Evolutionary conservation across 2,113 vertebrate genomes (phyloP).

Genomic region (Dermatemys mawii): DNA sequence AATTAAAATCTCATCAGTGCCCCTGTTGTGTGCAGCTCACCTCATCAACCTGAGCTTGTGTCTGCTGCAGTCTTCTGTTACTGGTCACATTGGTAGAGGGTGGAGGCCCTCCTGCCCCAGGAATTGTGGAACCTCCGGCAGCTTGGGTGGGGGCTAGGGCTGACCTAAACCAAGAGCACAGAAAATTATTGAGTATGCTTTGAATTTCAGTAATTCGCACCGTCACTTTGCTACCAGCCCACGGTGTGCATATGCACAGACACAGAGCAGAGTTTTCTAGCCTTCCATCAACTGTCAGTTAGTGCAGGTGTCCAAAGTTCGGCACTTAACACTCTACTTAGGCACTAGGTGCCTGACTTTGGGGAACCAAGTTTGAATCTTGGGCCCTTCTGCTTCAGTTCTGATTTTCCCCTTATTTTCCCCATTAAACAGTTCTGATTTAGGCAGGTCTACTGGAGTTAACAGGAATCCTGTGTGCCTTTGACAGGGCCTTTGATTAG

Average conservation of each 20-base stretch:
- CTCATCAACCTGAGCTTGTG: constrained; percentile 92
- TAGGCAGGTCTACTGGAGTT: background rate
- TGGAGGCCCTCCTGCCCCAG: constrained; percentile 71
- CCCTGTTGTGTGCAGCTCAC: constrained; percentile 65
- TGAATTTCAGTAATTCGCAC: background rate
- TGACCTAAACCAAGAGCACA: constrained; percentile 81
- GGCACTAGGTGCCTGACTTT: background rate
- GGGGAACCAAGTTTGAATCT: background rate
- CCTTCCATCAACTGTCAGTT: background rate
- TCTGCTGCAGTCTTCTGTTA: constrained; percentile 92
- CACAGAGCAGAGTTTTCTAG: background rate
- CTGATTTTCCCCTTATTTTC: background rate
- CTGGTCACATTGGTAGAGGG: constrained; percentile 84
- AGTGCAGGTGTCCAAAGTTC: background rate
- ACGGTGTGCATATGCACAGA: background rate
- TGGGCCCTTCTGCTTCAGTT: background rate
- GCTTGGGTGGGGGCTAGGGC: constrained; percentile 81
- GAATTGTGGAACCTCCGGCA: background rate
- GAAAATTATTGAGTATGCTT: background rate
- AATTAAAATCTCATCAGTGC: background rate
- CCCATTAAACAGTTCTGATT: background rate
- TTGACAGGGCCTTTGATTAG: background rate
- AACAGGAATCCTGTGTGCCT: background rate
- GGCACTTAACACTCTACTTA: background rate
- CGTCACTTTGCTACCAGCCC: background rate